Evolutionary conservation across 2,888 invertebrate genomes (phyloP).

Genomic region (Agrochola lota): DNA sequence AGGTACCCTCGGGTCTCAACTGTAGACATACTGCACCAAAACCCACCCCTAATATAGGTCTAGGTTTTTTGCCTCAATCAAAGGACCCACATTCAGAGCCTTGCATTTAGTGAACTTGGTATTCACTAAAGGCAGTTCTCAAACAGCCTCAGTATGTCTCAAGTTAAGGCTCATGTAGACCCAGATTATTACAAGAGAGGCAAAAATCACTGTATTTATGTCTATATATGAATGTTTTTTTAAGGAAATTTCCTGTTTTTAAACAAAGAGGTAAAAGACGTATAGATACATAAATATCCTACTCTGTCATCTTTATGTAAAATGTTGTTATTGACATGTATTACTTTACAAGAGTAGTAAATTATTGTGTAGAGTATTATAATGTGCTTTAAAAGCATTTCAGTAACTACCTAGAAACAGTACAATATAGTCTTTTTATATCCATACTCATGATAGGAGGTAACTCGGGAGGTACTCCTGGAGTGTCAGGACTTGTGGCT

Average conservation of each 20-base stretch:
- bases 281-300: neutral
- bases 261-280: neutral
- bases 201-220: neutral
- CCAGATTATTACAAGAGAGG: too few species aligned
- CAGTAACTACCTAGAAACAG: neutral
- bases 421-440: neutral
- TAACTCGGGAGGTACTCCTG: too few species aligned
- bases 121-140: neutral
- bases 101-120: neutral
- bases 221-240: neutral
- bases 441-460: neutral
- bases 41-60: neutral
- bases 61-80: neutral
- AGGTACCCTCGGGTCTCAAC: neutral
- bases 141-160: too few species aligned
- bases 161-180: neutral
- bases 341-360: neutral
- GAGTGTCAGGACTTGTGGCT: too few species aligned
- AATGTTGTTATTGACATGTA: neutral
- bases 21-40: neutral
- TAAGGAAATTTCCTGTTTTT: conserved; percentile 6
- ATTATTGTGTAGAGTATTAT: neutral
- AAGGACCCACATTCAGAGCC: neutral
- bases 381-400: neutral
- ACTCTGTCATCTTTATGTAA: too few species aligned